phyloP scores from a whole-genome alignment of 2,113 vertebrate genomes.

The Sardina pilchardus region DNA sequence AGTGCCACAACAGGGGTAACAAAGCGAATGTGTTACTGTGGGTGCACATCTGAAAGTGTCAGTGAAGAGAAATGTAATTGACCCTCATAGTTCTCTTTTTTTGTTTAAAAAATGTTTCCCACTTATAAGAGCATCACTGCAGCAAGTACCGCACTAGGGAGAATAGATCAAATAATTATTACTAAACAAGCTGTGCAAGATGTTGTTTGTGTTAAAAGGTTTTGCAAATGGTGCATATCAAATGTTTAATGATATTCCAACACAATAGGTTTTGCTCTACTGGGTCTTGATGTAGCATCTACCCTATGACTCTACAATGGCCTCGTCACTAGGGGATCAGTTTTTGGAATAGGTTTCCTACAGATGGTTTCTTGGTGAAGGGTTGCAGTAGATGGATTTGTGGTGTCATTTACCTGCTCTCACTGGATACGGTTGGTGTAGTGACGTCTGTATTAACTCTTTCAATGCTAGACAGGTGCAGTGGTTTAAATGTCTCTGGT shows the following conservation, averaged over 20 bases:
- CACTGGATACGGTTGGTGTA: not conserved
- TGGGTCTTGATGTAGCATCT: not conserved
- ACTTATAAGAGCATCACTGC: not conserved
- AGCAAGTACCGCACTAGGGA: not conserved
- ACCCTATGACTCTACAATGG: not conserved
- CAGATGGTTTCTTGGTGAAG: not conserved
- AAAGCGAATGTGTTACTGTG: not conserved
- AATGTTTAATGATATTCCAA: not conserved
- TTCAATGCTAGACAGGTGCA: no score
- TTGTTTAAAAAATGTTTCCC: not conserved
- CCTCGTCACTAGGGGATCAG: not conserved
- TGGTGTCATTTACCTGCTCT: not conserved
- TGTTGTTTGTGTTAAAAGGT: not conserved
- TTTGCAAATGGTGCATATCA: constrained; percentile 1
- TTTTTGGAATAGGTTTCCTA: not conserved
- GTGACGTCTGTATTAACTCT: not conserved
- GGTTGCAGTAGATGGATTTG: not conserved
- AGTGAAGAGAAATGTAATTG: not conserved
- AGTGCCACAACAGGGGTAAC: not conserved
- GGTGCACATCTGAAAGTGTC: not conserved
- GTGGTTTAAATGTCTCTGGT: no score
- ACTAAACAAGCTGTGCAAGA: not conserved
- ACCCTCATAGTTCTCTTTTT: not conserved
- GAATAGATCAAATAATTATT: not conserved
- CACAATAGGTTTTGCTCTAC: not conserved